Conservation (phyloP, 2,888 invertebrate genomes). For the Drosophila mimetica region DNA sequence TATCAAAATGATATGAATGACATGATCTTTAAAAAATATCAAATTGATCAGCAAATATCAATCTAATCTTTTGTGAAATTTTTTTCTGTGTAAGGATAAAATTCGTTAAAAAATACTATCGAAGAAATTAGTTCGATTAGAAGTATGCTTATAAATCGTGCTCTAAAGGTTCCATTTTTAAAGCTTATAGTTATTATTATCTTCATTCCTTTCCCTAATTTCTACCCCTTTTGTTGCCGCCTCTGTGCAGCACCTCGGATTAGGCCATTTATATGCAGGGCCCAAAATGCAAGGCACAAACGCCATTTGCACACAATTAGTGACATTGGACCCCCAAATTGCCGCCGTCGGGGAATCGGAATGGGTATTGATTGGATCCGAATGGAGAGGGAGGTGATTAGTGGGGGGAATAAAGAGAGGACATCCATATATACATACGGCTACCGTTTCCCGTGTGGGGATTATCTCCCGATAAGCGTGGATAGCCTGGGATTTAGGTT, state of each 20-base stretch:
- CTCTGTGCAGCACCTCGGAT: slow-evolving; percentile 34
- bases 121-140: too few species aligned
- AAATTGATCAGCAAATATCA: too few species aligned
- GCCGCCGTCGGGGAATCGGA: slow-evolving; percentile 40
- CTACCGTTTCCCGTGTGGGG: slow-evolving; percentile 28
- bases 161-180: too few species aligned
- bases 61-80: too few species aligned
- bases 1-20: too few species aligned
- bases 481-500: slow-evolving; percentile 12
- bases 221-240: slow-evolving; percentile 1
- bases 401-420: not conserved
- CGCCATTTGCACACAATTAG: slow-evolving; percentile 83
- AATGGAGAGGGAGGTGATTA: not conserved
- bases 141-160: too few species aligned
- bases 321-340: slow-evolving; percentile 80
- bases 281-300: slow-evolving; percentile 74
- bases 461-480: slow-evolving; percentile 24
- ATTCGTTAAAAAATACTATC: too few species aligned
- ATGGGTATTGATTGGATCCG: slow-evolving; percentile 32
- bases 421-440: not conserved
- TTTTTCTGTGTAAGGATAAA: too few species aligned
- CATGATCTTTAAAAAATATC: too few species aligned
- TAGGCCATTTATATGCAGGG: slow-evolving; percentile 69
- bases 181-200: too few species aligned
- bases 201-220: not conserved